Evolutionary conservation across 2,888 invertebrate species (phyloP), one percentile per base, ranked within the genome.

Genomic region (Melieria omissa): DNA sequence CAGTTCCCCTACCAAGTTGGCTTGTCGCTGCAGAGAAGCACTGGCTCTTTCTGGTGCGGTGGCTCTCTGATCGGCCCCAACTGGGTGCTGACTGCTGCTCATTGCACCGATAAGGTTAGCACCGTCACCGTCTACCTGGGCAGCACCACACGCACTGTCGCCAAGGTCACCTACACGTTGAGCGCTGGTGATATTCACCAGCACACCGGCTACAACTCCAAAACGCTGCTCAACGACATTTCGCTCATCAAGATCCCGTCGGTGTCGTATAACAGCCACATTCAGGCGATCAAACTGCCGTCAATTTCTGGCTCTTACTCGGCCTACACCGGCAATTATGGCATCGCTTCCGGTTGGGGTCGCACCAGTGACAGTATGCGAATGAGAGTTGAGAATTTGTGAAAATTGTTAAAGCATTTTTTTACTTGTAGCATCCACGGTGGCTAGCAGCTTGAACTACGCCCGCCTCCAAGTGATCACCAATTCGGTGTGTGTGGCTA

Each of bases 401-500:
- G 29, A 29, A 29, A 29, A 29, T 29, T 29, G 29, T 29, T 16
- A 12, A 65, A 0, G 42, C 4, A 52, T 57, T 5, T 47, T 29
- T 10, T n/a, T 41, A 54, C 16, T 60, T 60, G 52, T 65, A 63
- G 72, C 57, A 41, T 71, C 74, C 1, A 7, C 85, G 7, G 77
- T 87, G 16, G 86, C 88, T 70, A 71, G 70, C 16, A 81, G 81
- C 4, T 81, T 88, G 60, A 82, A 87, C 72, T 83, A 81, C 70
- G 82, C 82, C 0, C 41, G 60, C 6, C 77, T 85, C 49, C 77
- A 80, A 0, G 79, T 88, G 60, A 81, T 87, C 5, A 73, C 80
- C 41, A 83, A 85, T 60, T 9, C 73, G 1, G 45, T 66, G 2
- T 88, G 88, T 79, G 69, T 73, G 8, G 0, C 0, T 0, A 75